Percentiles rank a stretch among this genome's conserved stretches.
Conservation (phyloP, 2,113 vertebrate genomes). For the Noctilio leporinus region DNA sequence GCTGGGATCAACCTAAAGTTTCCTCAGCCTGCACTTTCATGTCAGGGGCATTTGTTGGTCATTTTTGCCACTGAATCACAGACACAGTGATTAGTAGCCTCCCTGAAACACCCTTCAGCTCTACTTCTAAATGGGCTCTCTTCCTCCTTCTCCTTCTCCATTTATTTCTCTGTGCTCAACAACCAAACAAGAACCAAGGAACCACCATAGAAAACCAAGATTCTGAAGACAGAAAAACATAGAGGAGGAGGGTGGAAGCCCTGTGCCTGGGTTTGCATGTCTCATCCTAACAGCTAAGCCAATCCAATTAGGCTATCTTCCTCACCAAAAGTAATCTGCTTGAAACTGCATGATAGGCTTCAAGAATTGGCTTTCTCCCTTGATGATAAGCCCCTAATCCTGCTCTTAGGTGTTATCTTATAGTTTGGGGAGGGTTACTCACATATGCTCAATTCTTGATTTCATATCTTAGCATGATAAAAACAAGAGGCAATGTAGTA, state of each 20-base stretch:
- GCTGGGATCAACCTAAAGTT: background rate
- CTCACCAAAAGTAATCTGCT: background rate
- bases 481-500: background rate
- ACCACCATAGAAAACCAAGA: background rate
- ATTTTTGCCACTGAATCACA: background rate
- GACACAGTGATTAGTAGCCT: background rate
- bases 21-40: background rate
- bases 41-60: background rate
- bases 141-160: background rate
- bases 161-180: background rate
- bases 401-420: background rate
- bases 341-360: background rate
- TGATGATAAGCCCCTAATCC: background rate
- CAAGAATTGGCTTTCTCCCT: background rate
- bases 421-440: background rate
- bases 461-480: background rate
- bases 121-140: background rate
- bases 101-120: background rate
- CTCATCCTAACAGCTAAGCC: background rate
- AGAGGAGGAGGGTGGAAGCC: rapidly evolving
- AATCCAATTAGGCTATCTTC: background rate
- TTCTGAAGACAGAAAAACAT: background rate
- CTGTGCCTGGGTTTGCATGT: background rate
- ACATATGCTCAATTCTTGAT: background rate
- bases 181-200: background rate